These are phyloP conservation scores for Andricus quercusramuli DNA, from an alignment of 2,888 invertebrate genomes.

Conservation along the genomic window DNA sequence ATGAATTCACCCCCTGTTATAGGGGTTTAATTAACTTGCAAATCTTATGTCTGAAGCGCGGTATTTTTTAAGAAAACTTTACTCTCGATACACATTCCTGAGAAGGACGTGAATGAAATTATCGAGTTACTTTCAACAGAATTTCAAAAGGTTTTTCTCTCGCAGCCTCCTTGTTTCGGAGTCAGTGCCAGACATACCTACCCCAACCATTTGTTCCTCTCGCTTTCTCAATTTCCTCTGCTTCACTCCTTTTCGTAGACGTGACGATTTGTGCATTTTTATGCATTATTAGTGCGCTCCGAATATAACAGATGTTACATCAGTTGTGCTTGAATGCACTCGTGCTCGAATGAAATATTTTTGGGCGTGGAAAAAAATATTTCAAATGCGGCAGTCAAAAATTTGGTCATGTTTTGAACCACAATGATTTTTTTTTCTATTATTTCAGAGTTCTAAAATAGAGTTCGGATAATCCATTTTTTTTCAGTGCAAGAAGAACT, in stretches of 20 bases:
- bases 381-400: too few species aligned
- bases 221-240: conserved; percentile 30
- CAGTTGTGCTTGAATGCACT: conserved; percentile 15
- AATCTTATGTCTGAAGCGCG: neutral
- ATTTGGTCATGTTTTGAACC: too few species aligned
- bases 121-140: conserved; percentile 23
- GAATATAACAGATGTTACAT: conserved; percentile 20
- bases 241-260: neutral
- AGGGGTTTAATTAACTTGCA: conserved; percentile 1
- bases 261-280: conserved; percentile 37
- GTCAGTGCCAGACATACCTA: conserved; percentile 26
- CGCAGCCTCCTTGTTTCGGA: conserved; percentile 9
- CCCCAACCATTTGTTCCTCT: conserved; percentile 27
- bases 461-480: too few species aligned
- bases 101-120: conserved; percentile 29
- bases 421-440: too few species aligned
- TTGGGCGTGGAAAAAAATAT: neutral
- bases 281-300: conserved; percentile 36
- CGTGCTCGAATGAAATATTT: conserved; percentile 28
- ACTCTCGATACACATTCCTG: conserved; percentile 15
- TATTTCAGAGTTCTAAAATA: too few species aligned
- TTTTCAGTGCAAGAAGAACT: too few species aligned
- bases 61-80: conserved; percentile 24
- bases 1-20: neutral
- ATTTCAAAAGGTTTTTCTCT: conserved; percentile 13